Evolutionary conservation across 2,888 invertebrate species (phyloP), one percentile per base, ranked within the genome.

Genomic region (Rhimphoctona megacephalus): DNA sequence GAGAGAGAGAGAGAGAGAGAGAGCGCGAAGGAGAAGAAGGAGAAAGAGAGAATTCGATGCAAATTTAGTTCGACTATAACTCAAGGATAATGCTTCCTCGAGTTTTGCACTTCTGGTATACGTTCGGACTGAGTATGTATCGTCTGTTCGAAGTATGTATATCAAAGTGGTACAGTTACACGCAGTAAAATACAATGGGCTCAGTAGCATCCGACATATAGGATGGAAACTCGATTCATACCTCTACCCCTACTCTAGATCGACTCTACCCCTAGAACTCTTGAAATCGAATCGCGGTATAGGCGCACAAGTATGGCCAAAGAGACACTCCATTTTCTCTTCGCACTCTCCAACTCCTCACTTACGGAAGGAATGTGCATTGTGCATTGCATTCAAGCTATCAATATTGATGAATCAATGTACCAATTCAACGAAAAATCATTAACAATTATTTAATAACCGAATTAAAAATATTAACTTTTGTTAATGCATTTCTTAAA

Each of bases 81-180:
- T 78, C 46, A 73, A 70, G 78, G 78, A 83, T 83, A 83, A 83
- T 73, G 78, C 66, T 78, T 73, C 52, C 66, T 57, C 76, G 69
- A 72, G 78, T 83, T 72, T 78, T 73, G 72, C 72, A 22, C 72
- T 72, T 25, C 73, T 39, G 57, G 76, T 64, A 57, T 57, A 43
- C 39, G 43, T 25, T 43, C 74, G 43, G 46, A 61, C 57, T 25
- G 52, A 67, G 54, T 67, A 67, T 54, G 36, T 78, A 67, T 52
- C 78, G 25, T 67, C 22, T 78, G 54, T 46, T 67, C 54, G 67
- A 33, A 30, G 25, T 78, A 52, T 78, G 64, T 52, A 67, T 52
- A 78, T 54, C 67, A 67, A 67, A 49, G 67, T 78, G 67, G 67
- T 64, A 64, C 57, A 57, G 57, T 39, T 67, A 78, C 78, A 54